Conservation (phyloP, 2,113 vertebrate genomes). For the Sakesphorus luctuosus region DNA sequence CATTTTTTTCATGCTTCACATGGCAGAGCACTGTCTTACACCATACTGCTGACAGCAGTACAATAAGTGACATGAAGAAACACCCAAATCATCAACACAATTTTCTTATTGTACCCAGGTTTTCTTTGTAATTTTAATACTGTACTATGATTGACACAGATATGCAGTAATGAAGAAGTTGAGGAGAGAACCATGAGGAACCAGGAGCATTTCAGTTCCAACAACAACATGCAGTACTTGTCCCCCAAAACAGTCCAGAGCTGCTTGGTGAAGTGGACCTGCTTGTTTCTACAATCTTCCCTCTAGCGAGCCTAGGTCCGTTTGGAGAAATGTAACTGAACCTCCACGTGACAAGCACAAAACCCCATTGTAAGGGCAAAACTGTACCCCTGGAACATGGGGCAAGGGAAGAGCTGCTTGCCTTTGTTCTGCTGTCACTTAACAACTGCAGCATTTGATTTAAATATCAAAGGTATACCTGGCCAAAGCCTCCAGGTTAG, state of each 20-base stretch:
- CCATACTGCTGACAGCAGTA: neutral
- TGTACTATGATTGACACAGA: neutral
- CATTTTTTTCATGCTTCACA: neutral
- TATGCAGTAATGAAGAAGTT: neutral
- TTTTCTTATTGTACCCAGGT: neutral
- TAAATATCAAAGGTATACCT: neutral
- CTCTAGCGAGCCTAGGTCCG: neutral
- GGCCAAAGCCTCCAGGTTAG: neutral
- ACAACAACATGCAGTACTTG: neutral
- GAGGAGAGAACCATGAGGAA: neutral
- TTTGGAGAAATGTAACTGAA: neutral
- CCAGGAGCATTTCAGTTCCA: neutral
- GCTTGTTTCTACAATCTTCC: neutral
- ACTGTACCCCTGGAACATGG: neutral
- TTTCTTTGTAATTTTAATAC: neutral
- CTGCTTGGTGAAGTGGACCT: neutral
- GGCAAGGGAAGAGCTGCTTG: neutral
- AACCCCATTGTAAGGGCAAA: fast-evolving
- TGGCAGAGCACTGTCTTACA: neutral
- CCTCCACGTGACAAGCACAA: neutral
- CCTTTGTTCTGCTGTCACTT: neutral
- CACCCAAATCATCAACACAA: neutral
- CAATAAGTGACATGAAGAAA: neutral
- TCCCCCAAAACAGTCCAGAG: neutral
- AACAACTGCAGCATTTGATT: neutral